phyloP scores from a whole-genome alignment of 2,888 invertebrate species.

The Troglohyphantes excavatus region DNA sequence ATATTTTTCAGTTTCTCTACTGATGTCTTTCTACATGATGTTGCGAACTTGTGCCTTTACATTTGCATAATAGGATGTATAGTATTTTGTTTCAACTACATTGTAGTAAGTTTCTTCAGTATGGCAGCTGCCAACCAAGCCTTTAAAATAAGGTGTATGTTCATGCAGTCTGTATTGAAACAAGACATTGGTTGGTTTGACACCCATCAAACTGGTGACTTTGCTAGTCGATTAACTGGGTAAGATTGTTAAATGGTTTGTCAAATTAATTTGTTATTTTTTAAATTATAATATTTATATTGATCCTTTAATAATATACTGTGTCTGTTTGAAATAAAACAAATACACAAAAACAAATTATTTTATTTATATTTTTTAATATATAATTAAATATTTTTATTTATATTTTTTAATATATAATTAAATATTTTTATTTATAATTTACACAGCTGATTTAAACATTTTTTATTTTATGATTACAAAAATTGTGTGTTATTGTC shows the following conservation, averaged over 20 bases:
- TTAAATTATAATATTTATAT: background rate
- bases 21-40: conserved; percentile 50
- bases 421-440: no score
- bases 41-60: conserved; percentile 57
- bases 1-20: conserved; percentile 42
- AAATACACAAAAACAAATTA: background rate
- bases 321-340: no score
- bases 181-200: conserved; percentile 84
- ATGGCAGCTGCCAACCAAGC: conserved; percentile 82
- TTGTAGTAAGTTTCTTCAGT: conserved; percentile 73
- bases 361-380: background rate
- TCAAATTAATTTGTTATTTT: background rate
- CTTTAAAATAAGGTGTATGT: conserved; percentile 83
- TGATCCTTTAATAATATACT: background rate
- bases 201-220: conserved; percentile 83
- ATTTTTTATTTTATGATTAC: no score
- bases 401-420: no score
- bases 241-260: no score
- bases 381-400: background rate
- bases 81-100: conserved; percentile 70
- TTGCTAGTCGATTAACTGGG: conserved; percentile 84
- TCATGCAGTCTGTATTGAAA: conserved; percentile 83
- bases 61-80: conserved; percentile 66
- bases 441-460: no score
- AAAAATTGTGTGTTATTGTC: no score